A percentile compares a stretch with the other conserved stretches of the same genome.
These are phyloP conservation scores for Arnoldichthys spilopterus DNA, from an alignment of 2,797 vertebrate species.

Conservation along the genomic window DNA sequence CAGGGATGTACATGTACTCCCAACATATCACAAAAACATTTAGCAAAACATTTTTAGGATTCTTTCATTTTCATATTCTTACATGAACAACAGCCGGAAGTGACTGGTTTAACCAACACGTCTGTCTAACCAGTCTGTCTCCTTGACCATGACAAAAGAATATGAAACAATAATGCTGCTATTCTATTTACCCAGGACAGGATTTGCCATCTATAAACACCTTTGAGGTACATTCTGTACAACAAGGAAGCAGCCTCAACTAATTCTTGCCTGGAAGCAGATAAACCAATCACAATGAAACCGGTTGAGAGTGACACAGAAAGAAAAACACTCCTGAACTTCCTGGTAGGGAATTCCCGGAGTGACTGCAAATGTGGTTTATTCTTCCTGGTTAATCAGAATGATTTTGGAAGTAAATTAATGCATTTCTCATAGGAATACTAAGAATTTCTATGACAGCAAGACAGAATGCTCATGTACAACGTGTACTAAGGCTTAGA, in stretches of 20 bases:
- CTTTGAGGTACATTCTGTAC: constrained; percentile 15
- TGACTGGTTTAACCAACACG: neutral
- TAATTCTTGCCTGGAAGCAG: constrained; percentile 46
- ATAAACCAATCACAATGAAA: constrained; percentile 44
- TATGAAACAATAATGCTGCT: neutral
- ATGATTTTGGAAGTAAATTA: constrained; percentile 25
- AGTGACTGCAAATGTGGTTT: constrained; percentile 32
- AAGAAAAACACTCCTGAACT: constrained; percentile 64
- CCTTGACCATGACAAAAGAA: neutral
- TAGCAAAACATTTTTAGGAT: neutral
- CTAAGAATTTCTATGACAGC: no score
- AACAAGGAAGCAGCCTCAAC: constrained; percentile 31
- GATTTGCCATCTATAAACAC: neutral
- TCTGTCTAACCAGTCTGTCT: neutral
- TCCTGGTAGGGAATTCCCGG: constrained; percentile 77
- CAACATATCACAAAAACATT: neutral
- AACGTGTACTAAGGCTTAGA: no score
- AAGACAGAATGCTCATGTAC: no score
- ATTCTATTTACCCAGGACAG: neutral
- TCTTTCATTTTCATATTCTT: no score
- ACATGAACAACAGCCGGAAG: neutral
- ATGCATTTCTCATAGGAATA: neutral
- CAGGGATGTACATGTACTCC: neutral
- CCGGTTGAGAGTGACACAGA: constrained; percentile 27
- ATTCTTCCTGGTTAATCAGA: constrained; percentile 65